Conservation (phyloP, 2,888 invertebrate species). For the Bellardia pandia region DNA sequence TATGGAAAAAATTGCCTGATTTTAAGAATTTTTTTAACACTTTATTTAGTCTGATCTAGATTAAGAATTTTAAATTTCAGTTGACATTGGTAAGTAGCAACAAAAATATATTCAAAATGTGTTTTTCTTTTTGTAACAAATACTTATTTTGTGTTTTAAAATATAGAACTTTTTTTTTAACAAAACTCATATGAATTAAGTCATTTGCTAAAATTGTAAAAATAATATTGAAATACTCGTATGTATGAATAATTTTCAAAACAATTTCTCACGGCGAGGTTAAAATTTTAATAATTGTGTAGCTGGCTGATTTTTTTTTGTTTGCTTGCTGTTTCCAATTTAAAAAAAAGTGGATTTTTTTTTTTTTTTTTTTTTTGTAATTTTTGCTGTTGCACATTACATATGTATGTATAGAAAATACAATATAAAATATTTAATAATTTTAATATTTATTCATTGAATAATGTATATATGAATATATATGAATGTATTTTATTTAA, state of each 20-base stretch:
- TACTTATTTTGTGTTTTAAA: slow-evolving; percentile 45
- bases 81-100: slow-evolving; percentile 28
- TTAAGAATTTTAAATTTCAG: not conserved
- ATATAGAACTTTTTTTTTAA: slow-evolving; percentile 22
- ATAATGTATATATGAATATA: not conserved
- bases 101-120: not conserved
- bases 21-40: too few relatives aligned
- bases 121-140: slow-evolving; percentile 38
- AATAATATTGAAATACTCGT: slow-evolving; percentile 41
- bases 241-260: slow-evolving; percentile 43
- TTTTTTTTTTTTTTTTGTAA: not conserved
- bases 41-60: too few relatives aligned
- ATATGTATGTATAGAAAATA: not conserved
- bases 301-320: not conserved
- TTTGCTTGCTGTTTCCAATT: slow-evolving; percentile 15
- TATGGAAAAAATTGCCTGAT: too few relatives aligned
- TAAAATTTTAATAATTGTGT: slow-evolving; percentile 45
- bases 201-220: slow-evolving; percentile 73
- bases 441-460: slow-evolving; percentile 3
- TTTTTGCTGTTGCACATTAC: not conserved
- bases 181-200: slow-evolving; percentile 63
- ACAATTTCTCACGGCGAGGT: slow-evolving; percentile 67
- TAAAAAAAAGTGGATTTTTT: slow-evolving; percentile 7
- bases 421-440: slow-evolving; percentile 8
- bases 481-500: not conserved